Conservation (phyloP, 2,797 vertebrate species). For the Aphelocoma californica region DNA sequence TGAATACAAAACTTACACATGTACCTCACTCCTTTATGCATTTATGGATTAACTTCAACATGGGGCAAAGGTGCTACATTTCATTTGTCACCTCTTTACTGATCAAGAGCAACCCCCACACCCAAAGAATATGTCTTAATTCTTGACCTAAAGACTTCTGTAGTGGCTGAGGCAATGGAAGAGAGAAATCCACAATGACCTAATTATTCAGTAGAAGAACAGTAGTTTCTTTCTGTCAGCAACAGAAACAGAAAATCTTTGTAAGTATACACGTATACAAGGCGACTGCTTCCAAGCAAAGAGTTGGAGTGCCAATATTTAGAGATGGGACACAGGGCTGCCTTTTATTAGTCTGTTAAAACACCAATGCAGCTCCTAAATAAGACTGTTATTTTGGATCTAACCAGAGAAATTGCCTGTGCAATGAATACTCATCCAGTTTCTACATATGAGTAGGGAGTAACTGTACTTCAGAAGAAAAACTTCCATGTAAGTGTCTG, state of each 20-base stretch:
- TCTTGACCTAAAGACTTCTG: neutral
- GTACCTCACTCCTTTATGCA: neutral
- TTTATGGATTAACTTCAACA: neutral
- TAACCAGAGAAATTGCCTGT: neutral
- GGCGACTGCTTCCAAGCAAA: constrained; percentile 23
- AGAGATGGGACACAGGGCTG: constrained; percentile 18
- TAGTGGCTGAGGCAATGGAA: neutral
- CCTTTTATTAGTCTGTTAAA: constrained; percentile 23
- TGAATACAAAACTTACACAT: neutral
- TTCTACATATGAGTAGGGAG: neutral
- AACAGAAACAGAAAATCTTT: constrained; percentile 50
- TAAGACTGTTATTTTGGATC: neutral
- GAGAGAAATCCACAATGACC: neutral
- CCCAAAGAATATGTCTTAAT: neutral
- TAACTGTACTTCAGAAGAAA: neutral
- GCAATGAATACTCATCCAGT: neutral
- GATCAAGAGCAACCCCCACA: neutral
- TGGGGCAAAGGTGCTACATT: neutral
- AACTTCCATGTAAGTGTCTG: neutral
- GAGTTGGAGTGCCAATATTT: neutral
- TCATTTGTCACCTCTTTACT: neutral
- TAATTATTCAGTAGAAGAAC: constrained; percentile 26
- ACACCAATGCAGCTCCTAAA: neutral
- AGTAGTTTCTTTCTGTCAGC: constrained; percentile 46
- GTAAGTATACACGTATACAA: neutral